Base-by-base conservation (phyloP, 2,888 invertebrate species). In the Amblyjoppa proteus region DNA sequence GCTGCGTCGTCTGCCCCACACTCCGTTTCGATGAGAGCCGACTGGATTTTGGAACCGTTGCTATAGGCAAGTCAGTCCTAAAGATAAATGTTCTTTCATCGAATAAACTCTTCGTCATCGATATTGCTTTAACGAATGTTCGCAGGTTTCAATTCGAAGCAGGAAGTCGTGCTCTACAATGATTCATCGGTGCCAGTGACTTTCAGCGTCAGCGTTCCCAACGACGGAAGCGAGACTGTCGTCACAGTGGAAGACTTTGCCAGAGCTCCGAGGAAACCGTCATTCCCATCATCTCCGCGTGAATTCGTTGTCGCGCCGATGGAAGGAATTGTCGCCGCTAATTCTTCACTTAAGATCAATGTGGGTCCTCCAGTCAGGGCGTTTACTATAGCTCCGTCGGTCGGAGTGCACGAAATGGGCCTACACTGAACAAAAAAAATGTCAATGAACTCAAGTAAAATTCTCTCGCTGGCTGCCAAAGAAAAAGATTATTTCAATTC, bases 1-100 rank as follows among this genome's bases (percentile, higher is more conserved):
- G 96, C 20, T 95, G 94, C 90, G 94, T 96, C 1, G 93, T 96
- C 79, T 96, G 95, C 89, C 96, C 96, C 1, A 94, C 95, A 9
- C 90, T 96, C 38, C 94, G 92, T 90, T 95, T 96, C 87, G 95
- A 95, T 87, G 93, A 94, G 53, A 94, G 94, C 0, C 94, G 94
- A 86, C 91, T 96, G 69, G 95, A 96, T 92, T 96, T 96, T 91
- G 96, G 95, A 53, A 92, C 91, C 64, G 94, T 95, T 16, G 95
- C 96, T 83, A 92, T 96, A 88, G 96, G 96, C 96, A 93, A 93
- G 61, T 78, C 6, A 11, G 41, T 45, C 28, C 49, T 71, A 28
- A 74, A 41, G 11, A 41, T 11, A 41, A 41, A 41, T 78, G 79
- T 69, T n/a, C 41, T 28, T n/a, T 7, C 1, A 16, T n/a, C 16